Base-by-base conservation (phyloP, 2,113 vertebrate genomes). In the Callaeas wilsoni region DNA sequence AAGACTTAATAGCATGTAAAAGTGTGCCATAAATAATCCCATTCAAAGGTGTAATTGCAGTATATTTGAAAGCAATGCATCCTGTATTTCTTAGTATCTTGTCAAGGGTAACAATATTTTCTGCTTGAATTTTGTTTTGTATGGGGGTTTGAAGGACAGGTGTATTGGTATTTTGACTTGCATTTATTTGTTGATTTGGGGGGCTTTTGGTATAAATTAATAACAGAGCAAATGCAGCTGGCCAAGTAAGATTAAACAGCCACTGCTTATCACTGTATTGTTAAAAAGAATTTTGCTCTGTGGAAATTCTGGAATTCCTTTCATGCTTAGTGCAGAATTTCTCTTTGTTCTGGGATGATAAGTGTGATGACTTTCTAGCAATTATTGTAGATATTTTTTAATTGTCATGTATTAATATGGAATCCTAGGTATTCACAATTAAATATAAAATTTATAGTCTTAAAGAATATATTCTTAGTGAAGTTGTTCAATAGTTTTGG, bases 191-290 rank as follows among this genome's bases (percentile, higher is more conserved):
- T 52, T n/a, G 8, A 9, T 30, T 39, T 73, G 33, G 39, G 12
- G 3, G 1, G 7, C 37, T 39, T 29, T 67, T 79, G 5, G 13
- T 77, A 49, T 76, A 81, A 70, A 35, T 80, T 87, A 90, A 78
- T 92, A 94, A 75, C 47, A 86, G 55, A 97, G 64, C 39, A 95
- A 96, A 90, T 88, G 62, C 71, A 95, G 77, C 67, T 95, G 70
- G 65, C 19, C 37, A 46, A 57, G 41, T 71, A 53, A 92, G 83
- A 95, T 94, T 89, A 95, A 86, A 78, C 71, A 90, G 75, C 22
- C 37, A 62, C 60, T 86, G 53, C 88, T 95, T 96, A 87, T 94
- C 76, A 42, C 27, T 76, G 19, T 59, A 56, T 85, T 94, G 32
- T 81, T 87, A 78, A 93, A 65, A 57, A 92, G 56, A 80, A 47